These are phyloP conservation scores for Xyrauchen texanus DNA, from an alignment of 2,113 vertebrate species.

Conservation along the genomic window DNA sequence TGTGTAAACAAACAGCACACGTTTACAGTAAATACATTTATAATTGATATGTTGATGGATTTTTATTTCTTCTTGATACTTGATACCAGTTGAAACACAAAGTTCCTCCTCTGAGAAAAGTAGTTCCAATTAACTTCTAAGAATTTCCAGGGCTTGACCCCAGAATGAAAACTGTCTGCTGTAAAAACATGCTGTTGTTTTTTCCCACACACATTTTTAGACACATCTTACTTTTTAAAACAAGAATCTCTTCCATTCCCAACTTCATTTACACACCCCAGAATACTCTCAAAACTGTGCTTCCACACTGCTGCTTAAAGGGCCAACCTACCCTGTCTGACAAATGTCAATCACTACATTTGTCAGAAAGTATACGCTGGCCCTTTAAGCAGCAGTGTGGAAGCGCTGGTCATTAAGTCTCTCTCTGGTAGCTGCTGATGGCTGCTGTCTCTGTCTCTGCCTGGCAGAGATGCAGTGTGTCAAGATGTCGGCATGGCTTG, in stretches of 20 bases:
- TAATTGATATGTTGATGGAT: no score
- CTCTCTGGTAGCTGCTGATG: constrained; percentile 21
- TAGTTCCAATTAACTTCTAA: background rate
- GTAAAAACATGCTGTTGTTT: no score
- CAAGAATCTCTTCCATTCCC: background rate
- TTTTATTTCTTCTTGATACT: no score
- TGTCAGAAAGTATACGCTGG: background rate
- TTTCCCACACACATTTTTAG: no score
- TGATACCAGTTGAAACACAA: background rate
- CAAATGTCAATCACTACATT: background rate
- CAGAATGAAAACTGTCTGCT: background rate
- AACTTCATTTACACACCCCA: background rate
- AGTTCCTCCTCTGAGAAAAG: background rate
- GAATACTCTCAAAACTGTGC: background rate
- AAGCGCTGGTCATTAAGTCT: constrained; percentile 24
- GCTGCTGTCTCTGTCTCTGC: constrained; percentile 10
- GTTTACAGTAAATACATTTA: no score
- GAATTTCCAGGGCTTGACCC: background rate
- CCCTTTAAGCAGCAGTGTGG: constrained; percentile 26
- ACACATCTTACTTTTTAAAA: no score
- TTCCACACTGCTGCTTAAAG: constrained; percentile 26
- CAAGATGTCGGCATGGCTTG: background rate
- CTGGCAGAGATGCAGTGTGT: background rate
- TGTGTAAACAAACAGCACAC: no score
- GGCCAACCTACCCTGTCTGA: background rate